Percentiles rank a stretch among this genome's conserved stretches.
Conservation (phyloP, 53 echinoderm and acorn worm species). For the Holothuria leucospilota region DNA sequence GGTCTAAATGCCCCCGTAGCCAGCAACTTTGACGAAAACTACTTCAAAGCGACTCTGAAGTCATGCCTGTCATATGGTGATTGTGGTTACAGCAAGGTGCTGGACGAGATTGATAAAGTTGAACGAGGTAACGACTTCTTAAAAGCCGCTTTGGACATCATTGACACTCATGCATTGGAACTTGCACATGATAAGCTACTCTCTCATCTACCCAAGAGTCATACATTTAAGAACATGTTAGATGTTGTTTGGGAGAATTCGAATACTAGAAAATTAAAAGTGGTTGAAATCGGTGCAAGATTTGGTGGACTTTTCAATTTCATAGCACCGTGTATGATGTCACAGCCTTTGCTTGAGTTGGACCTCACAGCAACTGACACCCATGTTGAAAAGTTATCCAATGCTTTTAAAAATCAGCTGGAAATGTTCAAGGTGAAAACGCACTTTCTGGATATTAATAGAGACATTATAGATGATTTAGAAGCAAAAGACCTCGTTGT, state of each 20-base stretch:
- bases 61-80: no score
- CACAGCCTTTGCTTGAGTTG: not conserved
- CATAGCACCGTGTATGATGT: not conserved
- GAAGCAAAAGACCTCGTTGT: not conserved
- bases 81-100: not conserved
- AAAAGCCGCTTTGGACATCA: not conserved
- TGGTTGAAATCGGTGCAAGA: not conserved
- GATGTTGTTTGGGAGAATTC: not conserved
- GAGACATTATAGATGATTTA: slow-evolving; percentile 41
- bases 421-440: not conserved
- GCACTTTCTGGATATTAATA: not conserved
- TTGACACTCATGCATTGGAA: not conserved
- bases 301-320: not conserved
- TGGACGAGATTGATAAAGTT: slow-evolving; percentile 53
- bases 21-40: no score
- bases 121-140: slow-evolving; percentile 23
- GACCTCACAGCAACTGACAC: not conserved
- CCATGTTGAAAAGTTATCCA: not conserved
- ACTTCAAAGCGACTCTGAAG: not conserved
- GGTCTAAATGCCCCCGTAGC: no score
- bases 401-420: not conserved
- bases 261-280: not conserved
- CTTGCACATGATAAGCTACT: slow-evolving; percentile 59
- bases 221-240: slow-evolving; percentile 18
- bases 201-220: slow-evolving; percentile 52